A percentile compares a stretch with the other conserved stretches of the same genome.
Conservation (phyloP, 2,888 invertebrate genomes). For the Gandaritis pyraliata region DNA sequence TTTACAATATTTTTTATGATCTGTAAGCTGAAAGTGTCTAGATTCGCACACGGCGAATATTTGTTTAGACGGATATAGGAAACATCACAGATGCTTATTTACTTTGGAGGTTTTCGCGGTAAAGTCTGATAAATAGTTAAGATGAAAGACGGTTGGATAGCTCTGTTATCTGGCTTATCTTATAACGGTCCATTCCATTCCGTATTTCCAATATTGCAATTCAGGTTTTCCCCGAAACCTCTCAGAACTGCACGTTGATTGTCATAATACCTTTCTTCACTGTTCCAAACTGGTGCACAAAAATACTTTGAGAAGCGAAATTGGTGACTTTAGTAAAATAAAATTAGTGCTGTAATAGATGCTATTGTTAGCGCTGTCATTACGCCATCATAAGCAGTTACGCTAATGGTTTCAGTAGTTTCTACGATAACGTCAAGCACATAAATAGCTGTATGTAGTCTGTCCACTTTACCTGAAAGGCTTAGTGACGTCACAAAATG, state of each 20-base stretch:
- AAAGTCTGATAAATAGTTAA: constrained; percentile 28
- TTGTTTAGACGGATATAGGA: constrained; percentile 42
- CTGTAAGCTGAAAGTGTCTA: constrained; percentile 40
- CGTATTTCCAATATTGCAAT: too few relatives aligned
- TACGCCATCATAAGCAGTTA: constrained; percentile 47
- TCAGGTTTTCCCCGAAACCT: too few relatives aligned
- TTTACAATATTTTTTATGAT: constrained; percentile 38
- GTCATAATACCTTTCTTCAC: too few relatives aligned
- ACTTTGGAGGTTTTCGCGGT: constrained; percentile 48
- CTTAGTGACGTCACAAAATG: constrained; percentile 65
- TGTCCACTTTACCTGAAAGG: constrained; percentile 66
- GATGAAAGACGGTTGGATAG: constrained; percentile 37
- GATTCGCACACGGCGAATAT: constrained; percentile 26
- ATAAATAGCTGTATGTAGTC: constrained; percentile 68
- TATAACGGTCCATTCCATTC: too few relatives aligned
- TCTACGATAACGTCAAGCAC: constrained; percentile 75
- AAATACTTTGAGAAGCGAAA: too few relatives aligned
- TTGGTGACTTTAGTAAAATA: too few relatives aligned
- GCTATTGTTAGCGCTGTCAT: constrained; percentile 50
- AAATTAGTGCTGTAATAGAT: constrained; percentile 40
- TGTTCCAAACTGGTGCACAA: too few relatives aligned
- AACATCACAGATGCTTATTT: constrained; percentile 49
- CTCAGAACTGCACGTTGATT: too few relatives aligned
- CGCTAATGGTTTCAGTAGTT: constrained; percentile 72
- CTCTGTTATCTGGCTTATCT: not conserved